These are phyloP conservation scores for Drosophila lacteicornis DNA, from an alignment of 1,140 invertebrate genomes.

Conservation along the genomic window DNA sequence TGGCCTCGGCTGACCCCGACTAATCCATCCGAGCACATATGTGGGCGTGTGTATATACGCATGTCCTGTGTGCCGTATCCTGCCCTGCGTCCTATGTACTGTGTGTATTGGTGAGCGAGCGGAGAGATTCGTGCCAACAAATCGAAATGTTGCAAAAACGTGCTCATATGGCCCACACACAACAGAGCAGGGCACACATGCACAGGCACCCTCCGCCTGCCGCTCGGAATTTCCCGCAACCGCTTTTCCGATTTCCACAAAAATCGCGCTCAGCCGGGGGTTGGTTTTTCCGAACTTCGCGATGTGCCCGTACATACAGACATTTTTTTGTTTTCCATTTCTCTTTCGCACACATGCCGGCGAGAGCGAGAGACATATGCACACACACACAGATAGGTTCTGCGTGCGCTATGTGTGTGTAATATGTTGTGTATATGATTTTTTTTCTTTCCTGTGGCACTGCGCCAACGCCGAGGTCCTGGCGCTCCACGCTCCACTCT, in stretches of 20 bases:
- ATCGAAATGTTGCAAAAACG: constrained; percentile 83
- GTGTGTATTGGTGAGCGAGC: constrained; percentile 42
- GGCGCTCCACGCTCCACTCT: constrained; percentile 11
- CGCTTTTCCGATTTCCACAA: constrained; percentile 53
- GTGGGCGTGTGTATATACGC: constrained; percentile 68
- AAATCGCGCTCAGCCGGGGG: constrained; percentile 64
- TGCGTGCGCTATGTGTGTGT: constrained; percentile 52
- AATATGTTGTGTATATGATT: constrained; percentile 83
- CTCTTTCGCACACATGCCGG: constrained; percentile 73
- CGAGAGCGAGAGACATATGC: constrained; percentile 50
- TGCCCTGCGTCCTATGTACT: constrained; percentile 28
- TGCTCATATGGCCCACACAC: constrained; percentile 65
- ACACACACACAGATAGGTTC: constrained; percentile 49
- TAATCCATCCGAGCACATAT: constrained; percentile 72
- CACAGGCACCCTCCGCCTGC: constrained; percentile 56
- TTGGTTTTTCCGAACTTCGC: constrained; percentile 77
- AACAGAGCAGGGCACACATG: constrained; percentile 43
- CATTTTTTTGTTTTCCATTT: constrained; percentile 67
- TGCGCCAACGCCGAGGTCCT: constrained; percentile 40
- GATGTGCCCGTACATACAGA: constrained; percentile 34
- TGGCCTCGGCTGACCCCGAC: constrained; percentile 46
- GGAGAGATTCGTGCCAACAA: constrained; percentile 67
- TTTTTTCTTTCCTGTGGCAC: constrained; percentile 53
- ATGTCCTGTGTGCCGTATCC: constrained; percentile 35
- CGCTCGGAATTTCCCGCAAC: constrained; percentile 46